Percentiles rank a stretch among this genome's conserved stretches.
These are phyloP conservation scores for Xyrauchen texanus DNA, from an alignment of 2,113 vertebrate species.

Conservation along the genomic window DNA sequence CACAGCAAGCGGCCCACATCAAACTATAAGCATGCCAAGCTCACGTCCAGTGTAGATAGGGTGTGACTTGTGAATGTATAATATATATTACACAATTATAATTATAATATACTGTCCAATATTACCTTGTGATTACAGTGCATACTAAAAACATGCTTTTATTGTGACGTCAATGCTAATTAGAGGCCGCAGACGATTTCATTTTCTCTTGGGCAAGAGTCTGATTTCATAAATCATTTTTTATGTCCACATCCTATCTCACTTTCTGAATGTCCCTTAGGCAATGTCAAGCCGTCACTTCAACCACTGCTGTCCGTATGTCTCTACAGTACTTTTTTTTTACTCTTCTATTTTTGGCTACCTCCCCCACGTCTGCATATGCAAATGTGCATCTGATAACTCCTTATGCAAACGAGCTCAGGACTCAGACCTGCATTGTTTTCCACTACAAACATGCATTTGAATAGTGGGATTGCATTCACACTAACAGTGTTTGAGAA, in stretches of 20 bases:
- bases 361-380: constrained; percentile 45
- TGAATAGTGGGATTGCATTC: constrained; percentile 5
- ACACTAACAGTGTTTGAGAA: neutral
- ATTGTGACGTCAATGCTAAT: too few species aligned
- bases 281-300: neutral
- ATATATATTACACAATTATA: too few species aligned
- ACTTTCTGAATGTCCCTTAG: neutral
- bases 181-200: too few species aligned
- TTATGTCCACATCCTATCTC: neutral
- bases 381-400: constrained; percentile 52
- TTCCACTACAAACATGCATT: neutral
- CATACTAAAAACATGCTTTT: too few species aligned
- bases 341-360: constrained; percentile 44
- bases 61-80: too few species aligned
- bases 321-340: neutral
- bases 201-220: too few species aligned
- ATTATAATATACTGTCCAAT: too few species aligned
- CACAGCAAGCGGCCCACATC: too few species aligned
- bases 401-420: constrained; percentile 41
- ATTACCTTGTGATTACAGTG: too few species aligned
- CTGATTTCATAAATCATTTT: neutral
- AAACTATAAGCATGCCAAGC: too few species aligned
- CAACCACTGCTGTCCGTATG: neutral
- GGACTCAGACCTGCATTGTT: constrained; percentile 43
- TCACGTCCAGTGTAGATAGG: too few species aligned